Base-by-base conservation (phyloP, 2,113 vertebrate genomes). In the Choloepus hoffmanni region DNA sequence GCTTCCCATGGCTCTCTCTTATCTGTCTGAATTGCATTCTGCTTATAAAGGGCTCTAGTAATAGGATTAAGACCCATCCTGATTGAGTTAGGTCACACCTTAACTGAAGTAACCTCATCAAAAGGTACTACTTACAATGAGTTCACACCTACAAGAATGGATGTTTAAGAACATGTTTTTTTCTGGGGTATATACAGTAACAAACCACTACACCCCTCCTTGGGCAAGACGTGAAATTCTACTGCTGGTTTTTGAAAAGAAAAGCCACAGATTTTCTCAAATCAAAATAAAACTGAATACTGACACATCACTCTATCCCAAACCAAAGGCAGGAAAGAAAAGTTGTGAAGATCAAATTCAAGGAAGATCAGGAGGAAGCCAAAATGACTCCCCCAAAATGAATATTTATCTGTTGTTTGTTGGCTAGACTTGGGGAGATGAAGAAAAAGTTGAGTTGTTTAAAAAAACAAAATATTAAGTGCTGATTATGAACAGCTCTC, bases 211-310 rank as follows among this genome's bases (percentile, higher is more conserved):
- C 15, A 18, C 55, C 26, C 36, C 15, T 88, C 73, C 78, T 93
- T 95, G 43, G 58, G 48, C 70, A 95, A 73, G 28, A 43, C 2
- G 0, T 45, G 50, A 55, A 76, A 53, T 6, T 87, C 68, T 62
- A 40, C 45, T 62, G 67, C 55, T 50, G 58, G 82, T 78, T 58
- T 28, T 55, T 85, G 48, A 45, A 28, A 93, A 93, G 87, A 73
- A 94, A 94, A 90, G 70, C 45, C 68, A 88, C 50, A 50, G 2
- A 16, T 72, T 88, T 92, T 28, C 19, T 72, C 53, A 83, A 73
- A 89, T 85, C 63, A 90, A 48, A 95, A 78, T 19, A 62, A 72
- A 82, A 94, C 48, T 7, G 9, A 78, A 19, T 74, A 28, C 3
- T 60, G 28, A 13, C 30, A 2, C 55, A 28, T 53, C 70, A 53